These are phyloP conservation scores for Agraylea sexmaculata DNA, from an alignment of 1,140 invertebrate species.

Conservation along the genomic window DNA sequence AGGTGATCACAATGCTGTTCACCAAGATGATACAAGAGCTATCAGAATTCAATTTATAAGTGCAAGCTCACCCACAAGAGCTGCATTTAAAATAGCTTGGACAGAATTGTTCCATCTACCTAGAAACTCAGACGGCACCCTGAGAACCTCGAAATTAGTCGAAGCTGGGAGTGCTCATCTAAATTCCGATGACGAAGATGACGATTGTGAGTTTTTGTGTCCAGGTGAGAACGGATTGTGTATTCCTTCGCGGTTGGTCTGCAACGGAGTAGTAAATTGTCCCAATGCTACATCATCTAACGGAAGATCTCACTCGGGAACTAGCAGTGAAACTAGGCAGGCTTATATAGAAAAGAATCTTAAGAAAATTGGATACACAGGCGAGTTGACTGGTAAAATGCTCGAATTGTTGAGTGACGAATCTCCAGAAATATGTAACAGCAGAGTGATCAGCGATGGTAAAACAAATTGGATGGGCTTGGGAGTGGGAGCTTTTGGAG, in stretches of 20 bases:
- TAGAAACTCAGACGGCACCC: constrained; percentile 64
- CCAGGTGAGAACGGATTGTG: constrained; percentile 69
- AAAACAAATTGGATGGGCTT: constrained; percentile 34
- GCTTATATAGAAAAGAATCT: constrained; percentile 43
- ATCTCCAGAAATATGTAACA: constrained; percentile 48
- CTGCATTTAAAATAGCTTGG: constrained; percentile 79
- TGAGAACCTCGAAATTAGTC: constrained; percentile 58
- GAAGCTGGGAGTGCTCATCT: constrained; percentile 39
- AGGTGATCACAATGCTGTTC: constrained; percentile 43
- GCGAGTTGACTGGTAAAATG: constrained; percentile 32
- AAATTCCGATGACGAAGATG: constrained; percentile 27
- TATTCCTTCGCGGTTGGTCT: constrained; percentile 67
- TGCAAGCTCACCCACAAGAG: constrained; percentile 61
- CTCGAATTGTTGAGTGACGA: constrained; percentile 48
- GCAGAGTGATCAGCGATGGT: constrained; percentile 25
- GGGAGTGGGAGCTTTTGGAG: constrained; percentile 31
- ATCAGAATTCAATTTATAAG: constrained; percentile 57
- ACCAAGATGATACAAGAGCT: constrained; percentile 41
- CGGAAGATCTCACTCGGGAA: constrained; percentile 35
- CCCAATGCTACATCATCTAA: constrained; percentile 45
- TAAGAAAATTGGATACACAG: constrained; percentile 41
- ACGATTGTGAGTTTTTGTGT: constrained; percentile 66
- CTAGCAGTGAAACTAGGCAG: constrained; percentile 36
- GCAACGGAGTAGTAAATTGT: constrained; percentile 79
- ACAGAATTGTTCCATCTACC: constrained; percentile 79